Base-by-base conservation (phyloP, 2,888 invertebrate genomes). In the Drosophila rellima region DNA sequence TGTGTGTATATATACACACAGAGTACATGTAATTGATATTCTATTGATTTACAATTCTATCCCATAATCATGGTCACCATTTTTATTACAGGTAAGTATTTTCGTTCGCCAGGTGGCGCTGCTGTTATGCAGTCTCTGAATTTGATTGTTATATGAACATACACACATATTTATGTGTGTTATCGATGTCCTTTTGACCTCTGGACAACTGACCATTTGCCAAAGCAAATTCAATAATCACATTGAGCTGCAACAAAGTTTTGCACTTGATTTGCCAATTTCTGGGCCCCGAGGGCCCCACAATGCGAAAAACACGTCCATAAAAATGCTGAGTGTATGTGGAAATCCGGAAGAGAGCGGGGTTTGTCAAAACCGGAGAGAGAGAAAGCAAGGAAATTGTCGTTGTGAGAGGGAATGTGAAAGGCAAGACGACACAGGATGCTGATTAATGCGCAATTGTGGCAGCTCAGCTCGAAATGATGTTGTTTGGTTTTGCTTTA, bases 361-460 rank as follows among this genome's bases (percentile, higher is more conserved):
- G 11, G n/a, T 6, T 35, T n/a, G 35, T 35, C 7, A n/a, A 7
- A 20, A 7, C n/a, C 6, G 23, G 15, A 20, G 8, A 15, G 2
- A 10, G 20, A 3, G 20, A 47, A 47, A 6, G 3, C 31, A 7
- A 17, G n/a, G 48, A 48, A 48, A 48, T 48, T 48, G 31, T 48
- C 48, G 18, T 48, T 33, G 56, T 37, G 17, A 23, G 17, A 6
- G 23, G 45, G 26, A 23, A 35, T 33, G 37, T 37, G 7, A 20
- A 15, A 23, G 56, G 13, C 17, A 61, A 20, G 65, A 55, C 29
- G 29, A 29, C 39, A 54, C 79, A 60, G 73, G 64, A 78, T 74
- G 74, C 66, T 84, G 78, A 81, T 83, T 83, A 78, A 66, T 75
- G 52, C 70, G 62, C 74, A 77, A 77, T 74, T 80, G 83, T 70